phyloP scores from a whole-genome alignment of 37 sponge, comb jelly and placozoan species.

The Corticium candelabrum region DNA sequence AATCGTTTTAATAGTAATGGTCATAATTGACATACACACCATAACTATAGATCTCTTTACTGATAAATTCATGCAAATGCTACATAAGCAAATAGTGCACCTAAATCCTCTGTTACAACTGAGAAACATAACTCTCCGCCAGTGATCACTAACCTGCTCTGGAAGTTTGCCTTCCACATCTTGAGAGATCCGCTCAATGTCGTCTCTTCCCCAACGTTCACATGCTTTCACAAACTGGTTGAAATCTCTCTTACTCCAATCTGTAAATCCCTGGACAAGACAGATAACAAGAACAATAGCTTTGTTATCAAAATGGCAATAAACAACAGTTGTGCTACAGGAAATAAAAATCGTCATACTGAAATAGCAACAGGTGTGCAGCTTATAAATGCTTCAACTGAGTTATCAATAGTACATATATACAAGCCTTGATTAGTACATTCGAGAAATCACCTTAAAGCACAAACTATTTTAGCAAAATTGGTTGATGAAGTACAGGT shows the following conservation, averaged over 20 bases:
- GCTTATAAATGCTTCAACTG: not conserved
- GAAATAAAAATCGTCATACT: too few relatives aligned
- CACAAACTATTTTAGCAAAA: too few relatives aligned
- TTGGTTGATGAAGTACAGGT: too few relatives aligned
- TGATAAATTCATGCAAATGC: too few relatives aligned
- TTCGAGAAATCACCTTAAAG: too few relatives aligned
- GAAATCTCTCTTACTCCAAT: conserved; percentile 92
- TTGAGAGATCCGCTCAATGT: conserved; percentile 66
- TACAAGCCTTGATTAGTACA: not conserved
- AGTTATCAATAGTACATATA: not conserved
- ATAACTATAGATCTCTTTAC: too few relatives aligned
- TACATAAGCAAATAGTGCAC: too few relatives aligned
- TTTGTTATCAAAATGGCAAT: not conserved
- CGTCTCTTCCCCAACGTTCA: conserved; percentile 84
- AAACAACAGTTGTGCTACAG: not conserved
- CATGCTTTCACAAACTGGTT: conserved; percentile 95
- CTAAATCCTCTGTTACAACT: too few relatives aligned
- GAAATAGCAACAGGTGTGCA: too few relatives aligned
- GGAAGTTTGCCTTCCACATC: conserved; percentile 93
- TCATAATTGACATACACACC: too few relatives aligned
- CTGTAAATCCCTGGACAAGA: conserved; percentile 86
- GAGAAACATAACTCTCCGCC: conserved; percentile 5
- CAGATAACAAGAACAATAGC: not conserved
- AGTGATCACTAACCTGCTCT: conserved; percentile 51
- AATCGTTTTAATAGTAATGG: too few relatives aligned